These are phyloP conservation scores for Siniperca knerii DNA, from an alignment of 2,113 vertebrate species.

Conservation along the genomic window DNA sequence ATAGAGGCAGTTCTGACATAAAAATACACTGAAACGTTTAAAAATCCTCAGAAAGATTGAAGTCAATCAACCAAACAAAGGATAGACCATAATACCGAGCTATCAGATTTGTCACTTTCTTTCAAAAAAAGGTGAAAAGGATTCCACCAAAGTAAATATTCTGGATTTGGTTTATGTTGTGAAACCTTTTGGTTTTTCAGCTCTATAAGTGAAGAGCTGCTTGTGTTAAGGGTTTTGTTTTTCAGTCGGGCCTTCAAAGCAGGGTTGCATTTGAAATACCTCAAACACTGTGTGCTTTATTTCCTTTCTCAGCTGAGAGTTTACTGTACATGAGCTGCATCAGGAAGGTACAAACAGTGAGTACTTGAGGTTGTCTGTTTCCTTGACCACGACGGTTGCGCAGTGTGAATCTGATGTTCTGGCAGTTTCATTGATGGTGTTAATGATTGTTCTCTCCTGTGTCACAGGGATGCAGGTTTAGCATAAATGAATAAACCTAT, in stretches of 20 bases:
- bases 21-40: background rate
- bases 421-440: background rate
- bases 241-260: background rate
- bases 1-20: background rate
- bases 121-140: background rate
- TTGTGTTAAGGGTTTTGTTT: background rate
- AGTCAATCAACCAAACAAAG: conserved; percentile 21
- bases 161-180: background rate
- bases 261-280: background rate
- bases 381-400: background rate
- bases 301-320: background rate
- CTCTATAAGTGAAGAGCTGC: background rate
- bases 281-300: background rate
- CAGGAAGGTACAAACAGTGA: background rate
- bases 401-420: conserved; percentile 11
- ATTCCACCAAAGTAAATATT: background rate
- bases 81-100: background rate
- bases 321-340: background rate
- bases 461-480: conserved; percentile 4
- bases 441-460: conserved; percentile 23
- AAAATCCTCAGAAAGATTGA: background rate
- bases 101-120: background rate
- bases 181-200: conserved; percentile 6
- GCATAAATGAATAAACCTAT: conserved; percentile 13
- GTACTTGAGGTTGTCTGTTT: background rate